Base-by-base conservation (phyloP, 1,140 invertebrate genomes). In the Acromyrmex heyeri region DNA sequence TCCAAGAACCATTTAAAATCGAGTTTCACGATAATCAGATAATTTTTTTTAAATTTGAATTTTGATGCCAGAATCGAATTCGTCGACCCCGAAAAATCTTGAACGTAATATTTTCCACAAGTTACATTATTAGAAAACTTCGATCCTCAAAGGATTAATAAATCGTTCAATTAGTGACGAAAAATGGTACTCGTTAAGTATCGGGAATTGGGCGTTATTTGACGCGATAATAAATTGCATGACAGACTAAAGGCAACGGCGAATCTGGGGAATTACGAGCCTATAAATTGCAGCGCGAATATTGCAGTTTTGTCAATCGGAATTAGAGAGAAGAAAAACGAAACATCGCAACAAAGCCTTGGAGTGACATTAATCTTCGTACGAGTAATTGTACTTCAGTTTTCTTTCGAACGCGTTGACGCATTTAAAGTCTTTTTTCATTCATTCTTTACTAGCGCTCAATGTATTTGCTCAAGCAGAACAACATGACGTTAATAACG, bases 251-350 rank as follows among this genome's bases (percentile, higher is more conserved):
- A 30, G 12, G 7, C n/a, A 16, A 44, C 8, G 16, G 38, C 21
- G 10, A 77, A 44, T 62, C 59, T n/a, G 18, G 16, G 12, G 5
- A 24, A 57, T 21, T 34, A 38, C 12, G 14, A 21, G 6, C 6
- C 38, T 44, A 8, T 62, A 30, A 48, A 83, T 83, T 50, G 53
- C 79, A 79, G 18, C 6, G 27, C 48, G 16, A 21, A 14, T 83
- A 55, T 44, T 21, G 65, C 5, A 30, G 30, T 59, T 30, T 8
- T 44, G 21, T 24, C 34, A 27, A 48, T 59, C 21, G 5, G 24
- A 67, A 72, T 24, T 7, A 3, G 27, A 55, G 18, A n/a, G 64
- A 65, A 4, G 34, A 53, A 53, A 21, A 50, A 24, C 6, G n/a
- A 18, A 27, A 21, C 12, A 5, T 21, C 5, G 27, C 61, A 62